Conservation (phyloP, 2,797 vertebrate species). For the Ctenopoma multispine region DNA sequence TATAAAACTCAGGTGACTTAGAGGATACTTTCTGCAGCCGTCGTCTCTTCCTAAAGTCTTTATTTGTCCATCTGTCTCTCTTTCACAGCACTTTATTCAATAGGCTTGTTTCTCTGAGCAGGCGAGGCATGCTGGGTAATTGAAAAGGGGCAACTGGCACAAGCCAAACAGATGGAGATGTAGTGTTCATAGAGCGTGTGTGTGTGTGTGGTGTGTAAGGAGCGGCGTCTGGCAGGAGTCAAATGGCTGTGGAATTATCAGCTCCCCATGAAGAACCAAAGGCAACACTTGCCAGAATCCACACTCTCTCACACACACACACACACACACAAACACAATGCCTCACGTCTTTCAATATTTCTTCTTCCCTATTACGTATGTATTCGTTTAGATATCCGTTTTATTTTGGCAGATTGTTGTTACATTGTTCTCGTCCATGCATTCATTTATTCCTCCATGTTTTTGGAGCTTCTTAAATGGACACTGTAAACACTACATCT, state of each 20-base stretch:
- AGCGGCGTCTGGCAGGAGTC: conserved; percentile 67
- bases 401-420: conserved; percentile 11
- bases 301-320: conserved; percentile 4
- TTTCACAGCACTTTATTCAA: conserved; percentile 47
- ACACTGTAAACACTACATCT: conserved; percentile 1
- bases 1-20: conserved; percentile 27
- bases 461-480: conserved; percentile 22
- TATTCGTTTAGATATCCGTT: conserved; percentile 30
- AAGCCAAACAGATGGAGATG: conserved; percentile 74
- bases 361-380: background rate
- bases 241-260: conserved; percentile 73
- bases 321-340: background rate
- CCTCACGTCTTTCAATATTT: conserved; percentile 8
- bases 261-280: conserved; percentile 64
- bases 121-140: conserved; percentile 77
- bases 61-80: conserved; percentile 59
- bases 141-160: conserved; percentile 71
- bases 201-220: conserved; percentile 40
- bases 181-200: conserved; percentile 34
- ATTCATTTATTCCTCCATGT: conserved; percentile 9
- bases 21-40: conserved; percentile 45
- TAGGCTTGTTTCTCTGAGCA: conserved; percentile 51
- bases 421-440: conserved; percentile 19
- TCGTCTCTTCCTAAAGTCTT: conserved; percentile 31
- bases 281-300: conserved; percentile 46